A percentile compares a stretch with the other conserved stretches of the same genome.
phyloP scores from a whole-genome alignment of 2,888 invertebrate genomes.

The Sminthurinus aureus region DNA sequence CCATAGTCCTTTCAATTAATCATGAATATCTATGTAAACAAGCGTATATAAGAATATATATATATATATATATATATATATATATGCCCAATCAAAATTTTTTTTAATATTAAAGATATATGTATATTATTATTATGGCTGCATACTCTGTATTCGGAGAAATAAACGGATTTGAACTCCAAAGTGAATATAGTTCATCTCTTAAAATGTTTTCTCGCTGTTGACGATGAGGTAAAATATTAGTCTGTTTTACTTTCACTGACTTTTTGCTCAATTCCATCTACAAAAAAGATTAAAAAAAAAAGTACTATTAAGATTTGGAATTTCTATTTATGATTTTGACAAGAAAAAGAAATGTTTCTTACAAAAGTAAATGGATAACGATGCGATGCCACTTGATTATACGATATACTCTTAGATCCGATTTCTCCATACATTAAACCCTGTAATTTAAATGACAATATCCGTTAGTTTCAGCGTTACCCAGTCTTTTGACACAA shows the following conservation, averaged over 20 bases:
- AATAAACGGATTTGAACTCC: conserved; percentile 49
- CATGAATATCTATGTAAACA: too few species aligned
- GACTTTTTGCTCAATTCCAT: conserved; percentile 54
- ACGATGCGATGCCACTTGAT: conserved; percentile 53
- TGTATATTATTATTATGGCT: too few species aligned
- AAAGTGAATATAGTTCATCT: conserved; percentile 54
- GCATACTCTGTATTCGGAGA: conserved; percentile 51
- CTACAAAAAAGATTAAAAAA: conserved; percentile 44
- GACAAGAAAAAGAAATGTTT: not conserved
- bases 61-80: too few species aligned
- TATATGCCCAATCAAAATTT: too few species aligned
- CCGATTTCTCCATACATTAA: conserved; percentile 57
- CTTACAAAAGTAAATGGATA: conserved; percentile 57
- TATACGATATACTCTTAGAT: conserved; percentile 55
- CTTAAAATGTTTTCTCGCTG: conserved; percentile 49
- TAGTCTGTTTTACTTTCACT: conserved; percentile 53
- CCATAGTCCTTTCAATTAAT: too few species aligned
- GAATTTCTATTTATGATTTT: too few species aligned
- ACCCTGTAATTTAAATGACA: conserved; percentile 44
- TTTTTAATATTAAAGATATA: too few species aligned
- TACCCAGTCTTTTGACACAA: too few species aligned
- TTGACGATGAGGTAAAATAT: conserved; percentile 45
- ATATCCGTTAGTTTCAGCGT: too few species aligned
- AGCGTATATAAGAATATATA: not conserved
- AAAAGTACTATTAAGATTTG: not conserved